Percentiles rank a stretch among this genome's conserved stretches.
phyloP scores from a whole-genome alignment of 2,888 invertebrate genomes.

The Choristoneura rosaceana region DNA sequence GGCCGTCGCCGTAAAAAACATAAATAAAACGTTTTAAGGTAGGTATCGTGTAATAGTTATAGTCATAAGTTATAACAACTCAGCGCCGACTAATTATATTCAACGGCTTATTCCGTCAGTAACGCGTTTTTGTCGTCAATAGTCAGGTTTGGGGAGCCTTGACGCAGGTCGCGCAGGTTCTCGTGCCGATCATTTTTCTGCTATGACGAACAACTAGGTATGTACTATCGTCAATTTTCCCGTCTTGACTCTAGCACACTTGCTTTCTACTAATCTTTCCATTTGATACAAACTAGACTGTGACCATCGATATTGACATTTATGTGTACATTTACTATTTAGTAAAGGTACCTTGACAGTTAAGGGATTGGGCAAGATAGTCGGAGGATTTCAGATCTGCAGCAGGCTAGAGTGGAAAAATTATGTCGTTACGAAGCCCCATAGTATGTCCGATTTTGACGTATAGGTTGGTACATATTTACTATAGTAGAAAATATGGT shows the following conservation, averaged over 20 bases:
- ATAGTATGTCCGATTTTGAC: too few relatives aligned
- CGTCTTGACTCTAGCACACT: neutral
- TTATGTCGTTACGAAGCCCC: too few relatives aligned
- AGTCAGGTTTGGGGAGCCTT: conserved; percentile 34
- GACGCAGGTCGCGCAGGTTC: conserved; percentile 11
- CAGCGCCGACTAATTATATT: conserved; percentile 27
- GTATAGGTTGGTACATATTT: too few relatives aligned
- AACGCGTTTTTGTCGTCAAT: conserved; percentile 37
- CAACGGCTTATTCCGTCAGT: conserved; percentile 36
- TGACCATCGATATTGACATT: too few relatives aligned
- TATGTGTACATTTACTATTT: too few relatives aligned
- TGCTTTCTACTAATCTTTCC: neutral
- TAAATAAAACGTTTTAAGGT: conserved; percentile 11
- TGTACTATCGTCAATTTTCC: neutral
- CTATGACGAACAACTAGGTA: neutral
- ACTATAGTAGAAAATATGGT: too few relatives aligned
- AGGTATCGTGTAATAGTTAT: conserved; percentile 14
- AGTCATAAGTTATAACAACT: neutral
- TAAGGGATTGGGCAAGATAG: too few relatives aligned
- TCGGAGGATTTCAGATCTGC: too few relatives aligned
- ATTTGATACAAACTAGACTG: too few relatives aligned
- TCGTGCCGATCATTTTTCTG: conserved; percentile 13
- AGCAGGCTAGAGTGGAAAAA: too few relatives aligned
- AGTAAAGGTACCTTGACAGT: too few relatives aligned
- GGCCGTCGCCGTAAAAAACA: conserved; percentile 52